Evolutionary conservation across 2,888 invertebrate genomes (phyloP).

Genomic region (Drosophila pegasa): DNA sequence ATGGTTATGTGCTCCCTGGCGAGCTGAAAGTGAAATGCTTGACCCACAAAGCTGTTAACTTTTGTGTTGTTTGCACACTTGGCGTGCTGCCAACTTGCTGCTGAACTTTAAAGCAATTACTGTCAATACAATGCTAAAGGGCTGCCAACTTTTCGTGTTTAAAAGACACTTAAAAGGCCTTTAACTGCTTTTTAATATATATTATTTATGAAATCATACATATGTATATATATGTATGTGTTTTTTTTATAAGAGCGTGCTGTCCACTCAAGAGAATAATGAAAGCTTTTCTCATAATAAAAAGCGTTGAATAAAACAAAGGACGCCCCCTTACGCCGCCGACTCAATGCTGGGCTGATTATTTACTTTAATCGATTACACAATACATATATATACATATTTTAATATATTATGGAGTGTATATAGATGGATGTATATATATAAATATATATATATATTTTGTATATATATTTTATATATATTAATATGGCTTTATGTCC

Average conservation of each 20-base stretch:
- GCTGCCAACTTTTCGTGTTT: background rate
- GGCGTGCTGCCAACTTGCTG: conserved; percentile 5
- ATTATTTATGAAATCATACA: too few species aligned
- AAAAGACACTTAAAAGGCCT: background rate
- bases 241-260: background rate
- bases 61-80: background rate
- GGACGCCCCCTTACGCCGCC: too few species aligned
- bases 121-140: too few species aligned
- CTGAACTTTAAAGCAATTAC: background rate
- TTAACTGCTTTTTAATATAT: too few species aligned
- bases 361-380: background rate
- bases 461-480: background rate
- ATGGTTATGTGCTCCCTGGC: too few species aligned
- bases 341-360: background rate
- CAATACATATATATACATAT: background rate
- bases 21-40: too few species aligned
- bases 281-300: background rate
- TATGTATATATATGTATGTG: background rate
- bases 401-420: background rate
- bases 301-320: background rate
- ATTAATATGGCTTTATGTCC: background rate
- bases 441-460: too few species aligned
- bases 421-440: too few species aligned
- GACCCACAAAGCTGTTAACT: background rate
- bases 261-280: background rate